Percentiles rank a stretch among this genome's conserved stretches.
These are phyloP conservation scores for Psephotus haematonotus DNA, from an alignment of 2,113 vertebrate species.

Conservation along the genomic window DNA sequence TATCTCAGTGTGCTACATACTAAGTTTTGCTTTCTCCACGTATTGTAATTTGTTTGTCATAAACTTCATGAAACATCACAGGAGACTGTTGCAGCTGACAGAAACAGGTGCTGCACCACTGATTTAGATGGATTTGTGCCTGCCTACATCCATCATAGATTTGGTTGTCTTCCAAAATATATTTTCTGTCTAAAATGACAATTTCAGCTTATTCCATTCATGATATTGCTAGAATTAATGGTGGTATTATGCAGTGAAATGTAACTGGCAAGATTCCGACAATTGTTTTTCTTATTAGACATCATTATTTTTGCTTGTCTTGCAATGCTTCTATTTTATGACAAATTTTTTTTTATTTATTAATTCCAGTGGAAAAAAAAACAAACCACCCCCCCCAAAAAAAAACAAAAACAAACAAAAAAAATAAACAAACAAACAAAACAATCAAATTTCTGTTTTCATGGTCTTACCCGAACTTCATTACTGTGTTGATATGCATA, in stretches of 20 bases:
- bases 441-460: not conserved
- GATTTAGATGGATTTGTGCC: constrained; percentile 44
- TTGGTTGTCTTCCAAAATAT: constrained; percentile 33
- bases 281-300: not conserved
- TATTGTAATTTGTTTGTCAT: constrained; percentile 49
- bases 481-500: not conserved
- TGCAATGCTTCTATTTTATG: not conserved
- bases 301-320: not conserved
- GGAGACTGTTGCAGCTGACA: constrained; percentile 11
- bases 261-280: not conserved
- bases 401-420: not conserved
- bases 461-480: not conserved
- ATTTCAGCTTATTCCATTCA: not conserved
- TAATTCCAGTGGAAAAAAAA: not conserved
- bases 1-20: not conserved
- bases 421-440: not conserved
- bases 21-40: not conserved
- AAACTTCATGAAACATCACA: constrained; percentile 20
- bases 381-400: too few species aligned
- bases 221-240: not conserved
- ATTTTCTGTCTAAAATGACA: not conserved
- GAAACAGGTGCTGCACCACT: not conserved
- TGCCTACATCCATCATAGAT: constrained; percentile 35
- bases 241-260: not conserved
- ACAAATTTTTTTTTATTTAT: not conserved